Evolutionary conservation across 2,113 vertebrate species (phyloP), one percentile per base, ranked within the genome.

Genomic region (Pollachius pollachius): DNA sequence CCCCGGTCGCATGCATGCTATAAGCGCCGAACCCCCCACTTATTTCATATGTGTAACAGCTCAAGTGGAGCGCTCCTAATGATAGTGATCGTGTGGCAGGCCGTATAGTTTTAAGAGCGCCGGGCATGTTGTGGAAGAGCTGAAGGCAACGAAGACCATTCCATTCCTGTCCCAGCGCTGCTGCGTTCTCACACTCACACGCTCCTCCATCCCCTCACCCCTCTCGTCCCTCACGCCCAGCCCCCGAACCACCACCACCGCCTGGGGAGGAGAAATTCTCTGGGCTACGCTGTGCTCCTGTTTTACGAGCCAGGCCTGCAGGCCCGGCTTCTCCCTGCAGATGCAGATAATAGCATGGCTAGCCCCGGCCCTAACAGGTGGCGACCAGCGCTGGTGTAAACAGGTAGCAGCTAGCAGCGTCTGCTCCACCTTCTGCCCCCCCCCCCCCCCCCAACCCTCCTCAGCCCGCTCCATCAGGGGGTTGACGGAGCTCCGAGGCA

Each of bases 291-390:
- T 67, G 23, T 77, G 77, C 62, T 16, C 1, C 37, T 83, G n/a
- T 93, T 91, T 92, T 91, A 93, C 79, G 71, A 84, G 84, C 70
- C 61, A 76, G 70, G 84, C 91, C 91, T 83, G 84, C 75, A 76
- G 91, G 88, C 80, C 89, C 82, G 87, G 89, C 89, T 92, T 92
- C 90, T 90, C 89, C 75, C 41, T 48, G 71, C 75, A 61, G 75
- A 63, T 66, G 75, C 72, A 90, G 91, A 89, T 92, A 92, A 92
- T 92, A 89, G 91, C 71, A 92, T 79, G 84, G 87, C 89, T 88
- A 69, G 74, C 75, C 59, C 23, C 37, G 64, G 73, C 77, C 74
- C 79, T 82, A 92, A 89, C 92, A 93, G 92, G 90, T 92, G 90
- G 88, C 71, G 78, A 84, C 82, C 83, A 85, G 81, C 68, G 68